Evolutionary conservation across 2,113 vertebrate genomes (phyloP), one percentile per base, ranked within the genome.

Genomic region (Spea multiplicata): DNA sequence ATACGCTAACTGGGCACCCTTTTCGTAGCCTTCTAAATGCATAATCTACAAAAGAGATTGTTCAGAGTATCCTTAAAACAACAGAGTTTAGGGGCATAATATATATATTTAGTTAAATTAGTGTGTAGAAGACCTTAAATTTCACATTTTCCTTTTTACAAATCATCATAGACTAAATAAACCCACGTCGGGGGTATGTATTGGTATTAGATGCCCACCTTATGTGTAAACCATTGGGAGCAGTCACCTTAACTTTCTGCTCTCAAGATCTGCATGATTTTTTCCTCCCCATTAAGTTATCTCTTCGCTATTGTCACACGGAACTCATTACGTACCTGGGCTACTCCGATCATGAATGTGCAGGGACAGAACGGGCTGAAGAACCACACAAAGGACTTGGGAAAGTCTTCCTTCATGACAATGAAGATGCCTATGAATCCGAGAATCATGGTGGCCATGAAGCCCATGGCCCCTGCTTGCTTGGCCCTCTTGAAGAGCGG

Each of bases 401-500:
- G 96, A 85, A 98, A 97, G 84, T 96, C 94, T 66, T 93, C 93
- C 87, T 95, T 86, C 45, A 98, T 88, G 71, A 99, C 94, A 0
- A 95, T 94, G 72, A 95, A 93, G 50, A 99, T 93, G 0, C 96
- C 97, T 82, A 98, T 83, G 75, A 95, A 96, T 48, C 96, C 96
- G 53, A 98, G 95, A 7, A 93, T 88, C 87, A 99, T 86, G 0
- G 97, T 97, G 1, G 95, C 87, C 91, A 98, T 88, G 84, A 96
- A 98, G 82, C 96, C 97, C 87, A 97, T 94, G 0, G 95, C 95
- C 80, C 96, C 96, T 79, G 97, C 95, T 3, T 97, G 94, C 84
- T 98, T 99, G 0, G 96, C 96, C 86, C 97, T 99, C 87, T 95
- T 98, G 79, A 99, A 99, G 6, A 99, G 86, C 8, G 97, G 96